phyloP scores from a whole-genome alignment of 2,888 invertebrate genomes.

The Eupithecia subumbrata region DNA sequence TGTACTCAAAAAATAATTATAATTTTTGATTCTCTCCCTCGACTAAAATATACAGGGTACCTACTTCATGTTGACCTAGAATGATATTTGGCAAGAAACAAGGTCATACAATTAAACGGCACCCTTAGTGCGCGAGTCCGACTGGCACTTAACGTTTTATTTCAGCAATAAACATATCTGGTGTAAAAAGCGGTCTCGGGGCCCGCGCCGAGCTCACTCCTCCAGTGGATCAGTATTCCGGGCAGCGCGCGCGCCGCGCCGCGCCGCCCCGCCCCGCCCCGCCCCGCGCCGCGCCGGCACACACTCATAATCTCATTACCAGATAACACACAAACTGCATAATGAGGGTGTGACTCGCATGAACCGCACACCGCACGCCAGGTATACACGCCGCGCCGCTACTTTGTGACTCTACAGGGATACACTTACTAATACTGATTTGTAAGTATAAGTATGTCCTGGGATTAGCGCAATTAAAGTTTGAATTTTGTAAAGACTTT shows the following conservation, averaged over 20 bases:
- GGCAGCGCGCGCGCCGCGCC: neutral
- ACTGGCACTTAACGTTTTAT: too few relatives aligned
- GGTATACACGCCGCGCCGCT: neutral
- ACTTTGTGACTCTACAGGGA: neutral
- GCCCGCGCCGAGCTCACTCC: neutral
- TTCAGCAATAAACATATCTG: too few relatives aligned
- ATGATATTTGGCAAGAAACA: too few relatives aligned
- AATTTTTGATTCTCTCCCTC: too few relatives aligned
- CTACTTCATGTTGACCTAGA: too few relatives aligned
- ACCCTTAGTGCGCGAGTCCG: too few relatives aligned
- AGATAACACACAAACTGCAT: conserved; percentile 46
- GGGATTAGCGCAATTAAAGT: neutral
- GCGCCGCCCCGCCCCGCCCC: too few relatives aligned
- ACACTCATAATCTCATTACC: conserved; percentile 38
- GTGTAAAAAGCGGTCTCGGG: neutral
- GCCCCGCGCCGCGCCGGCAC: conserved; percentile 5
- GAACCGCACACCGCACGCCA: conserved; percentile 2
- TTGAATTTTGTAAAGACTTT: neutral
- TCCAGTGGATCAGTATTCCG: neutral
- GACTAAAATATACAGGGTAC: too few relatives aligned
- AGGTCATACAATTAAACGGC: too few relatives aligned
- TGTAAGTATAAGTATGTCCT: neutral
- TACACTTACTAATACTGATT: neutral
- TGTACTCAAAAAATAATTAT: too few relatives aligned
- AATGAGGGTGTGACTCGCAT: conserved; percentile 43